Evolutionary conservation across 2,888 invertebrate species (phyloP).

Genomic region (Brachyptera putata): DNA sequence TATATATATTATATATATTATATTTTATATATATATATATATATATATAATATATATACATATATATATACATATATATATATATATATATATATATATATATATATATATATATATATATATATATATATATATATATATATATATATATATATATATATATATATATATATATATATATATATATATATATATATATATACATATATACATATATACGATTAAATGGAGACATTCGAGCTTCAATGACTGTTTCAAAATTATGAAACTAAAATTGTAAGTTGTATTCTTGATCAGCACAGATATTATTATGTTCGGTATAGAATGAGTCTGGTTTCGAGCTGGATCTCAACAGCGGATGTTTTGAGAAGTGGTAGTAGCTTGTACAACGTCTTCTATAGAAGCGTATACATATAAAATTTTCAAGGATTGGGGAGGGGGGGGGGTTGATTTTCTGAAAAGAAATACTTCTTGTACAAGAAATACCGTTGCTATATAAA

Average conservation of each 20-base stretch:
- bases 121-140: not conserved
- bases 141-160: too few relatives aligned
- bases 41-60: not conserved
- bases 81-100: not conserved
- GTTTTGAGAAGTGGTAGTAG: constrained; percentile 6
- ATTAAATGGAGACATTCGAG: too few relatives aligned
- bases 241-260: too few relatives aligned
- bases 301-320: too few relatives aligned
- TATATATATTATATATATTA: not conserved
- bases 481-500: constrained; percentile 26
- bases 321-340: too few relatives aligned
- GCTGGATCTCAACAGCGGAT: too few relatives aligned
- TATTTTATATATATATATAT: too few relatives aligned
- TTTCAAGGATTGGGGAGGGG: constrained; percentile 12
- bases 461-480: constrained; percentile 21
- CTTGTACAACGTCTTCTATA: constrained; percentile 4
- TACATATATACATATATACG: too few relatives aligned
- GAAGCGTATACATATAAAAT: constrained; percentile 13
- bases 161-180: too few relatives aligned
- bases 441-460: constrained; percentile 8
- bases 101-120: not conserved
- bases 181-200: too few relatives aligned
- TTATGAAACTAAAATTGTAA: too few relatives aligned
- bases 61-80: not conserved
- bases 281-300: too few relatives aligned